These are phyloP conservation scores for Patella depressa DNA, from an alignment of 2,888 invertebrate genomes.

Conservation along the genomic window DNA sequence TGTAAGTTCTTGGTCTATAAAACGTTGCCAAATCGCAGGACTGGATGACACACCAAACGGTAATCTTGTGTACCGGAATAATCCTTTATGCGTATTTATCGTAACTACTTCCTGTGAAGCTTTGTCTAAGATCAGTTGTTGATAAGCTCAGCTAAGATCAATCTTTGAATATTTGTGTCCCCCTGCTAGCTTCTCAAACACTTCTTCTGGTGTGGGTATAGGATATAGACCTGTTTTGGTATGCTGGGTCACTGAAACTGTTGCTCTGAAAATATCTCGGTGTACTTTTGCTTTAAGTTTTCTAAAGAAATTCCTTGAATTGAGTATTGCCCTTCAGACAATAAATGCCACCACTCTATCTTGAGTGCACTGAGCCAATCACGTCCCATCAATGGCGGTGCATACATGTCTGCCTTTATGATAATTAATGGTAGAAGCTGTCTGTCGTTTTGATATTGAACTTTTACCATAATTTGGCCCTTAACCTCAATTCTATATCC, in stretches of 20 bases:
- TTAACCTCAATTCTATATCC: not conserved
- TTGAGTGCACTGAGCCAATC: not conserved
- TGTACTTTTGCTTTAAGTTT: not conserved
- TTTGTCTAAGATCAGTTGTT: constrained; percentile 1
- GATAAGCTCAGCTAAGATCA: constrained; percentile 29
- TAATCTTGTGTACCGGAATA: constrained; percentile 27
- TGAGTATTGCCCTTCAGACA: not conserved
- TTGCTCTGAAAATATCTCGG: not conserved
- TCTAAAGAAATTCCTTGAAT: not conserved
- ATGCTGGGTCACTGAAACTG: constrained; percentile 28
- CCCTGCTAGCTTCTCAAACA: constrained; percentile 34
- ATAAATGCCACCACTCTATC: not conserved
- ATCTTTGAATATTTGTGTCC: constrained; percentile 23
- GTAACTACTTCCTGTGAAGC: not conserved
- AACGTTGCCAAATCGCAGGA: constrained; percentile 39
- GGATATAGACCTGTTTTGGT: constrained; percentile 36
- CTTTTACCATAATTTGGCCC: not conserved
- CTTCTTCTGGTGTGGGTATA: constrained; percentile 44
- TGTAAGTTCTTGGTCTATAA: constrained; percentile 57
- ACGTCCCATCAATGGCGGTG: not conserved
- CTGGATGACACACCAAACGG: constrained; percentile 53
- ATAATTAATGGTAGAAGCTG: too few relatives aligned
- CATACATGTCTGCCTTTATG: not conserved
- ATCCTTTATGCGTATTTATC: constrained; percentile 14
- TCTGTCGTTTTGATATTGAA: not conserved